Conservation (phyloP, 2,797 vertebrate species). For the Sylvia borin region DNA sequence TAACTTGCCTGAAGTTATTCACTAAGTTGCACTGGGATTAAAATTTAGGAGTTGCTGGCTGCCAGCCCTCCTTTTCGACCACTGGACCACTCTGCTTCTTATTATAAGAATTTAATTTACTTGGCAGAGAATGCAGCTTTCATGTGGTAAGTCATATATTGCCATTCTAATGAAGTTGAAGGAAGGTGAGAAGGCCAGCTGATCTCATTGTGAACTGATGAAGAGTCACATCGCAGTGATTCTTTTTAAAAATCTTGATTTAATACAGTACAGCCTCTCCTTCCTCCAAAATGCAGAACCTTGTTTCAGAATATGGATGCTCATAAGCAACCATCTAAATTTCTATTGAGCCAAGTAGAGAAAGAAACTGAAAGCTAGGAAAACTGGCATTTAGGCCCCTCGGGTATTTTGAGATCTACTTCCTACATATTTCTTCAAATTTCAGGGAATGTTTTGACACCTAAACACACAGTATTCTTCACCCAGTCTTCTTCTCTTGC, state of each 20-base stretch:
- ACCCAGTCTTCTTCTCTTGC: background rate
- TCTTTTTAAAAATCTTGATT: background rate
- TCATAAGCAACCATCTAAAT: background rate
- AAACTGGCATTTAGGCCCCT: background rate
- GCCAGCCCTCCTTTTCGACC: background rate
- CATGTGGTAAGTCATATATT: background rate
- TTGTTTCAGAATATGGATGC: background rate
- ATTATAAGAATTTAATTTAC: slow-evolving; percentile 60
- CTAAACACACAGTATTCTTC: background rate
- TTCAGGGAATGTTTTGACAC: background rate
- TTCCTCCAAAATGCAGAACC: background rate
- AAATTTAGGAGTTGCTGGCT: slow-evolving; percentile 59
- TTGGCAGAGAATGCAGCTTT: slow-evolving; percentile 50
- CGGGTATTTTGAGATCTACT: background rate
- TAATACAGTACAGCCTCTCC: background rate
- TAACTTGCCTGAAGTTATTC: slow-evolving; percentile 59
- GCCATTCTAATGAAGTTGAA: slow-evolving; percentile 5
- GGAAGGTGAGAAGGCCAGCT: slow-evolving; percentile 20
- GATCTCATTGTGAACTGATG: background rate
- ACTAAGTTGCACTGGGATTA: slow-evolving; percentile 38
- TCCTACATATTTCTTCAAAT: background rate
- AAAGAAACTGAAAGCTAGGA: background rate
- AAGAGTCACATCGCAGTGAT: background rate
- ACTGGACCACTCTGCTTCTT: slow-evolving; percentile 27
- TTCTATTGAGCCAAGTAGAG: background rate